Base-by-base conservation (phyloP, 1,140 invertebrate genomes). In the Harpegnathos saltator region DNA sequence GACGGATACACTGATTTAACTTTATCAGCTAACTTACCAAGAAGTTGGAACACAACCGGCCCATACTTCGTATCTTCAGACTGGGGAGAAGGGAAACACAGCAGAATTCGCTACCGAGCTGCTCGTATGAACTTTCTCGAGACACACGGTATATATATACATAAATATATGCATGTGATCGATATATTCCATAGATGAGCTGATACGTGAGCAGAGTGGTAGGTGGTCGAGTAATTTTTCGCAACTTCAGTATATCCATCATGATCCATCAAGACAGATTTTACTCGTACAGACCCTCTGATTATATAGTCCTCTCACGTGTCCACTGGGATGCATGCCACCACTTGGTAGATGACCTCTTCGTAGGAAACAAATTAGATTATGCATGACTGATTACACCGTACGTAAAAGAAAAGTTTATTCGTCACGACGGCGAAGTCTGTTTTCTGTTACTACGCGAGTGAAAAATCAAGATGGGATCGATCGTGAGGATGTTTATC, bases 291-390 rank as follows among this genome's bases (percentile, higher is more conserved):
- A 22, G 11, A n/a, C 7, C 11, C 12, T 22, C 66, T 38, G 2
- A 77, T 77, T 77, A 33, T 1, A 26, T 5, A n/a, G n/a, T n/a
- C n/a, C 26, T 11, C 17, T 69, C 33, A 66, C 15, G 19, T 78
- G 29, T 44, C 38, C 19, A 62, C 14, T 33, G 24, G 24, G n/a
- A 33, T 80, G 75, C 75, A 80, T 80, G 75, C 65, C 58, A 44
- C 19, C 22, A 78, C 33, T n/a, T 26, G 12, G 14, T 59, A 80
- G 44, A 54, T 24, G 0, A 19, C 59, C 17, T 69, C 14, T 56
- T 44, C 38, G 17, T 69, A 44, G 33, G 33, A 69, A 56, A 78
- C n/a, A 68, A 69, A 65, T 63, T 77, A 33, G 50, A 19, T 22
- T 22, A 75, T 44, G 44, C 61, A 33, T 63, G 52, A 44, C 11